Evolutionary conservation across 1,140 invertebrate genomes (phyloP).

Genomic region (Neodiprion lecontei): DNA sequence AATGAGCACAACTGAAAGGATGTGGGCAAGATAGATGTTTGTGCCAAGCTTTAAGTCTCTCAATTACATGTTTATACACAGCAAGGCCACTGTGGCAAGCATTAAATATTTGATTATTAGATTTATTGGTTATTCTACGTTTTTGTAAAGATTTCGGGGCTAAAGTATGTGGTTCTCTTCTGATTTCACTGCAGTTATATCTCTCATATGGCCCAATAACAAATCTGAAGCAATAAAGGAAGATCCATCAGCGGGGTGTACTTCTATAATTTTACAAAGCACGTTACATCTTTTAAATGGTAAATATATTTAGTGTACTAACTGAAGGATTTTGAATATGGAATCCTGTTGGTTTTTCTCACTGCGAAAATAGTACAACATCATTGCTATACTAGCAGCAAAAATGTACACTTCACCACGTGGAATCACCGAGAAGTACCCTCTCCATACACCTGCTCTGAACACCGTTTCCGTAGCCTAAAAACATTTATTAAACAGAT

Average conservation of each 20-base stretch:
- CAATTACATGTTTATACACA: slow-evolving; percentile 59
- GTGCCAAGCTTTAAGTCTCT: slow-evolving; percentile 59
- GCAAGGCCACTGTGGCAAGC: slow-evolving; percentile 56
- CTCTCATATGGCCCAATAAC: slow-evolving; percentile 71
- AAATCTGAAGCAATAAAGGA: slow-evolving; percentile 54
- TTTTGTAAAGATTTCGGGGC: slow-evolving; percentile 26
- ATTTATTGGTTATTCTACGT: slow-evolving; percentile 29
- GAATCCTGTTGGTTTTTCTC: slow-evolving; percentile 64
- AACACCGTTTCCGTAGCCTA: slow-evolving; percentile 80
- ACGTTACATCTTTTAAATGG: not conserved
- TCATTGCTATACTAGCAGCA: slow-evolving; percentile 64
- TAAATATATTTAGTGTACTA: slow-evolving; percentile 22
- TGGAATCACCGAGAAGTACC: slow-evolving; percentile 67
- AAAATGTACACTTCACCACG: slow-evolving; percentile 74
- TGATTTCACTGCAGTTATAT: slow-evolving; percentile 40
- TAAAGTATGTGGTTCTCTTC: slow-evolving; percentile 35
- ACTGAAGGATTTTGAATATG: slow-evolving; percentile 71
- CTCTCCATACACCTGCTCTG: slow-evolving; percentile 72
- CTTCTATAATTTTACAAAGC: not conserved
- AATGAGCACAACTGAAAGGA: slow-evolving; percentile 67
- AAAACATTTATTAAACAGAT: slow-evolving; percentile 33
- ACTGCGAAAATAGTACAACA: slow-evolving; percentile 68
- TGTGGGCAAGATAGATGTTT: slow-evolving; percentile 68
- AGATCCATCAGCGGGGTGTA: slow-evolving; percentile 2
- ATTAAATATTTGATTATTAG: slow-evolving; percentile 46